Evolutionary conservation across 2,888 invertebrate species (phyloP).

Genomic region (Lacanobia oleracea): DNA sequence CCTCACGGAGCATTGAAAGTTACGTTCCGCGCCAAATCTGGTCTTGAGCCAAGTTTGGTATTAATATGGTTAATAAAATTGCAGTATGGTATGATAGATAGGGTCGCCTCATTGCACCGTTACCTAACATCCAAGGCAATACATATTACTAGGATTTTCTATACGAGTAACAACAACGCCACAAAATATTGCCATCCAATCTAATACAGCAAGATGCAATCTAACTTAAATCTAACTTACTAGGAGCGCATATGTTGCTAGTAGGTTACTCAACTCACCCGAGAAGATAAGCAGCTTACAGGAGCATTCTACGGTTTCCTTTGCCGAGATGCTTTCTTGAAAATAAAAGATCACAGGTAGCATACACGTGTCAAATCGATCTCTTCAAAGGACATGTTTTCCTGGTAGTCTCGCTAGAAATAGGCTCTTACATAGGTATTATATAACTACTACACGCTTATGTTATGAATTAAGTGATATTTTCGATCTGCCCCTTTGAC

Average conservation of each 20-base stretch:
- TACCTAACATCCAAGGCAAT: neutral
- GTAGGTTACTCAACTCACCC: constrained; percentile 19
- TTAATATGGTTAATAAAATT: constrained; percentile 42
- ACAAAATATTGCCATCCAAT: neutral
- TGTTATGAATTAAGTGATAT: neutral
- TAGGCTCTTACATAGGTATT: neutral
- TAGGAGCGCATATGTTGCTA: constrained; percentile 23
- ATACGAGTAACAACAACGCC: neutral
- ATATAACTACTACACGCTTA: neutral
- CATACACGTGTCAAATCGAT: constrained; percentile 25
- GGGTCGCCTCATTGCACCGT: neutral
- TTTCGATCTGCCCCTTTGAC: neutral
- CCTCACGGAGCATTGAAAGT: constrained; percentile 45
- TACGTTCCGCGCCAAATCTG: constrained; percentile 35
- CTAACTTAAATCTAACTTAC: neutral
- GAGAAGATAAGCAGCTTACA: constrained; percentile 37
- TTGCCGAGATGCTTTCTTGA: constrained; percentile 19
- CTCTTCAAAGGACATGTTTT: constrained; percentile 12
- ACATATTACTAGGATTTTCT: neutral
- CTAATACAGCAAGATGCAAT: constrained; percentile 12
- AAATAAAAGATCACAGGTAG: constrained; percentile 23
- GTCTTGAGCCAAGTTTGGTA: constrained; percentile 48
- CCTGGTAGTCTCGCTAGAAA: constrained; percentile 2
- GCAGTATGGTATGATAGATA: constrained; percentile 29
- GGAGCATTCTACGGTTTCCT: constrained; percentile 20